Evolutionary conservation across 2,113 vertebrate genomes (phyloP), one percentile per base, ranked within the genome.

Genomic region (Nibea albiflora): DNA sequence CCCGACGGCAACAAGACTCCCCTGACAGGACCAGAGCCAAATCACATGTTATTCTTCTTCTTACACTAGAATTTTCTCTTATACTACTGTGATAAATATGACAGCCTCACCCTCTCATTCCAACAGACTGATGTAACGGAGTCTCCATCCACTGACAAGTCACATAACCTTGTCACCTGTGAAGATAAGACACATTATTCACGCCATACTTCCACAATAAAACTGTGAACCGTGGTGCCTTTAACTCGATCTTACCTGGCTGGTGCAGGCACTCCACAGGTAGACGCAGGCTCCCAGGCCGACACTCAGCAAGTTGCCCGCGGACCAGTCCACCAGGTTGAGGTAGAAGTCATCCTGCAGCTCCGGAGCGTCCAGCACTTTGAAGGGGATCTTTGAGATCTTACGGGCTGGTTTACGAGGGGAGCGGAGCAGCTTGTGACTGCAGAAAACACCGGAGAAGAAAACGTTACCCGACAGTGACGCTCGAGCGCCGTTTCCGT

Each of bases 331-430:
- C 76, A 99, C 98, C 88, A 99, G 92, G 93, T 99, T 99, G 94
- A 99, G 95, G 95, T 99, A 99, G 95, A 99, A 99, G 85, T 99
- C 98, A 0, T 99, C 98, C 90, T 99, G 98, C 63, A 99, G 93
- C 89, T 99, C 98, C 0, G 98, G 98, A 1, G 98, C 98, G 0
- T 99, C 98, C 77, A 99, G 93, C 62, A 99, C 98, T 87, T 99
- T 99, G 91, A 99, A 99, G 22, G 98, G 98, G 83, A 99, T 99
- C 95, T 99, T 99, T 22, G 98, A 99, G 89, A 99, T 99, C 90
- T 99, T 99, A 1, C 98, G 95, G 0, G 98, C 98, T 0, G 98
- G 98, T 84, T 99, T 99, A 75, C 98, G 95, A 17, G 98, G 98
- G 0, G 98, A 99, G 31, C 98, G 96, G 49, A 99, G 93, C 76